Evolutionary conservation across 23 tunicate species (phyloP), one percentile per base, ranked within the genome.

Genomic region (Halocynthia aurantium): DNA sequence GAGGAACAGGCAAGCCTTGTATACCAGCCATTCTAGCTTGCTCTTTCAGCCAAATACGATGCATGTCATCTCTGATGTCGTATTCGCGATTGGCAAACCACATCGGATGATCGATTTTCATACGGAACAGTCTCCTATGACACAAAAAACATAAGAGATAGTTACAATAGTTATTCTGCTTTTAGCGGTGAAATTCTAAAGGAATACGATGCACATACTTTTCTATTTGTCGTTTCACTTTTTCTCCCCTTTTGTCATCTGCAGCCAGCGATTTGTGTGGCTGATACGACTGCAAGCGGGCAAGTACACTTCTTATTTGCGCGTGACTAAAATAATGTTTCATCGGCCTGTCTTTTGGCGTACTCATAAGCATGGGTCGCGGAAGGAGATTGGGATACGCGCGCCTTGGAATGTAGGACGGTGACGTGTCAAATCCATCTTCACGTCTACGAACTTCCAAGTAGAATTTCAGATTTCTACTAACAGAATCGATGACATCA

Each of bases 321-420:
- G 88, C 81, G 70, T 89, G 96, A 12, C 85, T 52, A 67, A 89
- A 89, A 61, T 89, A 88, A 61, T 89, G 96, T 57, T 81, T 84
- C 73, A 89, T 49, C 0, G 96, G 81, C 8, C 84, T 71, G 55
- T 84, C 96, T 51, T 80, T 72, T 8, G 71, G 85, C 15, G 82
- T 61, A 13, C 69, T 8, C 78, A 66, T 75, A 6, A 89, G 77
- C 83, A 89, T 84, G 5, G 88, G 88, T 10, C 88, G 84, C 7
- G 96, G 96, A 5, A 89, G 77, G 11, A 89, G 83, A 52, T 78
- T 83, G 8, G 96, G 96, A 61, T 72, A 89, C n/a, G 62, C 75
- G 51, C 78, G 77, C 18, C 76, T 73, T 7, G 96, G 96, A 8
- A 89, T 63, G 57, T 50, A 55, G 8, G 96, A 84, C 0, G 96